A percentile compares a stretch with the other conserved stretches of the same genome.
phyloP scores from a whole-genome alignment of 2,113 vertebrate genomes.

The Lophochroa leadbeateri region DNA sequence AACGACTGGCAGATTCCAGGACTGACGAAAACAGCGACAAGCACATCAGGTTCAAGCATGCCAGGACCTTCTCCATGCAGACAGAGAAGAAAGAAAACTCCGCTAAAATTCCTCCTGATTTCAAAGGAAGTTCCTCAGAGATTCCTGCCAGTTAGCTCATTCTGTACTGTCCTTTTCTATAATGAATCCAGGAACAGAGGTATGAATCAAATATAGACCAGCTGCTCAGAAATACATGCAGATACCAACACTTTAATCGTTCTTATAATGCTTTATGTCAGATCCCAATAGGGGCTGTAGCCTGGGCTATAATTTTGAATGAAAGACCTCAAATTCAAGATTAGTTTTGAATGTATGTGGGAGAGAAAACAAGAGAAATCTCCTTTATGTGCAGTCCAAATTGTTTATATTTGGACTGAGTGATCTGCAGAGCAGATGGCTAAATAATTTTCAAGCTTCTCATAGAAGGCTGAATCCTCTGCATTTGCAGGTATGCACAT shows the following conservation, averaged over 20 bases:
- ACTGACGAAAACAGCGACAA: background rate
- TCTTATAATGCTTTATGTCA: constrained; percentile 11
- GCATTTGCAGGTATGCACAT: background rate
- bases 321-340: constrained; percentile 15
- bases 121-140: constrained; percentile 8
- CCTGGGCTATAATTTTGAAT: constrained; percentile 17
- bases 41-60: background rate
- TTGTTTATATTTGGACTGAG: constrained; percentile 17
- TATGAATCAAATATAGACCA: constrained; percentile 34
- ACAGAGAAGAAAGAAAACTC: background rate
- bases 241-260: constrained; percentile 15
- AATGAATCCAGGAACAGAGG: constrained; percentile 3
- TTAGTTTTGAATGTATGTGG: constrained; percentile 16
- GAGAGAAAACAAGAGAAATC: background rate
- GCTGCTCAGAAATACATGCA: constrained; percentile 21
- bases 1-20: background rate
- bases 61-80: background rate
- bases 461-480: background rate
- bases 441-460: constrained; percentile 16
- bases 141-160: background rate
- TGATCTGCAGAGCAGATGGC: constrained; percentile 32
- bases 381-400: background rate
- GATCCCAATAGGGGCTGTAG: constrained; percentile 11
- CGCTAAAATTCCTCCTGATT: constrained; percentile 10
- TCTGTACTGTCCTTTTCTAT: constrained; percentile 1